Percentiles rank a stretch among this genome's conserved stretches.
phyloP scores from a whole-genome alignment of 2,113 vertebrate genomes.

The Donacobius atricapilla region DNA sequence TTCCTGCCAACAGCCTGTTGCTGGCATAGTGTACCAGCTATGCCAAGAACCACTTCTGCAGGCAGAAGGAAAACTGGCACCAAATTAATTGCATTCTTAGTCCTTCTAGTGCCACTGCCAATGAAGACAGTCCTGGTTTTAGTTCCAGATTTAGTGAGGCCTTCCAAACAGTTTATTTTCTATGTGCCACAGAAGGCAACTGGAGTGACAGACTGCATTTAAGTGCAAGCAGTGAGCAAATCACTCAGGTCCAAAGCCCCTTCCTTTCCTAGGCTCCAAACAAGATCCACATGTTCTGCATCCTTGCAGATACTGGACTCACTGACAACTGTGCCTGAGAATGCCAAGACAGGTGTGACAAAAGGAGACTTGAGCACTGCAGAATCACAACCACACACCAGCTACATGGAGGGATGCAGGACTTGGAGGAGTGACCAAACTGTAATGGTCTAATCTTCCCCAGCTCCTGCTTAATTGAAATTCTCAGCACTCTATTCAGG shows the following conservation, averaged over 20 bases:
- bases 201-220: background rate
- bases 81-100: background rate
- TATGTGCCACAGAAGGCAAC: background rate
- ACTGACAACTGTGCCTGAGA: background rate
- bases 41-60: background rate
- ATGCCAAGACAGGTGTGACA: background rate
- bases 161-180: background rate
- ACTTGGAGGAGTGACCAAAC: background rate
- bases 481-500: background rate
- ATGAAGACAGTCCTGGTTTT: background rate
- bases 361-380: background rate
- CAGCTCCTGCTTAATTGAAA: background rate
- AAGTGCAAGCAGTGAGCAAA: background rate
- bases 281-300: background rate
- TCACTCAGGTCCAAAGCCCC: background rate
- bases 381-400: rapidly evolving
- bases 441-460: background rate
- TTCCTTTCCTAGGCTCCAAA: background rate
- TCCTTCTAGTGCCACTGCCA: background rate
- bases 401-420: background rate
- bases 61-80: background rate
- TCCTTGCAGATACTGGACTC: background rate
- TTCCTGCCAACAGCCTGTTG: background rate
- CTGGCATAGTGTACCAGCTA: background rate
- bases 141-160: background rate